Evolutionary conservation across 1,140 invertebrate genomes (phyloP).

Genomic region (Drosophila insularis): DNA sequence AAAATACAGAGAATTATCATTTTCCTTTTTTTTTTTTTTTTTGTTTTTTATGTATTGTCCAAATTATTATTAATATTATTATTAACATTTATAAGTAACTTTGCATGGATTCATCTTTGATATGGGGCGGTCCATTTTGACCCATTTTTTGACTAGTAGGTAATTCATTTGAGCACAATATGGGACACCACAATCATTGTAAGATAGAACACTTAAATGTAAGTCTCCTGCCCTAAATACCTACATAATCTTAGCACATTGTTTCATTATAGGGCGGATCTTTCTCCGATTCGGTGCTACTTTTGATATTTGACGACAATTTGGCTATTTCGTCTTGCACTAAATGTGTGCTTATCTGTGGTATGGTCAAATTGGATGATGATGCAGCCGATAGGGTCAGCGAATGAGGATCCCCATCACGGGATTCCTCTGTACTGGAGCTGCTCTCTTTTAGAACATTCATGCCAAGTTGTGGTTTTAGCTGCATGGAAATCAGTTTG

Average conservation of each 20-base stretch:
- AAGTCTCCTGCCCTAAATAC: not conserved
- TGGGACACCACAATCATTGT: slow-evolving; percentile 4
- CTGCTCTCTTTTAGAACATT: slow-evolving; percentile 82
- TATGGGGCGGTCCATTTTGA: not conserved
- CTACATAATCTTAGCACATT: slow-evolving; percentile 67
- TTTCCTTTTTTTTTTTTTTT: slow-evolving; percentile 27
- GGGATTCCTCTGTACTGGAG: slow-evolving; percentile 80
- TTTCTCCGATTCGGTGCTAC: slow-evolving; percentile 82
- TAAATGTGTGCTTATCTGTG: slow-evolving; percentile 79
- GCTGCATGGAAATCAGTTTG: slow-evolving; percentile 76
- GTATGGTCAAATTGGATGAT: slow-evolving; percentile 63
- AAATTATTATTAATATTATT: slow-evolving; percentile 61
- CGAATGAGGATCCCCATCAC: slow-evolving; percentile 44
- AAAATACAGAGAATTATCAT: slow-evolving; percentile 66
- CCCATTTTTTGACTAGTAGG: slow-evolving; percentile 4
- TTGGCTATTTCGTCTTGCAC: slow-evolving; percentile 82
- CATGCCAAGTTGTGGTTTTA: slow-evolving; percentile 77
- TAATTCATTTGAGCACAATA: slow-evolving; percentile 34
- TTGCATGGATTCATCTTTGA: slow-evolving; percentile 32
- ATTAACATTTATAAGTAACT: slow-evolving; percentile 9
- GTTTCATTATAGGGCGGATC: slow-evolving; percentile 82
- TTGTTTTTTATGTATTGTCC: slow-evolving; percentile 73
- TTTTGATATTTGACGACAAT: slow-evolving; percentile 81
- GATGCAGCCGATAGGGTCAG: slow-evolving; percentile 21
- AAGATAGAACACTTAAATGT: not conserved